Base-by-base conservation (phyloP, 2,113 vertebrate species). In the Epinephelus lanceolatus region DNA sequence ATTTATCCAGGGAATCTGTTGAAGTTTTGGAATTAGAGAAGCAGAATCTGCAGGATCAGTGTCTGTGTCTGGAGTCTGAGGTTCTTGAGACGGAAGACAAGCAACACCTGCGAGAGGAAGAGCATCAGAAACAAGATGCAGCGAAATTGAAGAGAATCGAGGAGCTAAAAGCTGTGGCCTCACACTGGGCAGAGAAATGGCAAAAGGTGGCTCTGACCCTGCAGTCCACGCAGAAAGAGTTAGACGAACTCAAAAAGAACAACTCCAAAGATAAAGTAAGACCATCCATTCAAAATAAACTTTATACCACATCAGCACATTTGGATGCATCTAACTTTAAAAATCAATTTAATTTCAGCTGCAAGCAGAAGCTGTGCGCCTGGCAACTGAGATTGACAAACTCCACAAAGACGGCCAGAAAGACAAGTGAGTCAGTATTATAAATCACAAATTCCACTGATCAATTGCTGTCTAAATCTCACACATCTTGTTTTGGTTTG, bases 181-280 rank as follows among this genome's bases (percentile, higher is more conserved):
- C 85, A 45, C 91, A 95, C 55, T 95, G 95, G 96, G 94, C 90
- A 53, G 92, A 92, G 30, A 86, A 87, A 79, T 96, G 95, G 94
- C 88, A 95, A 75, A 92, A 94, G 51, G 89, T 53, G 65, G 91
- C 92, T 17, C 75, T 93, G 83, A 81, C 61, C 4, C 80, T 96
- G 70, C 93, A 93, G 76, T 82, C 76, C 62, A 92, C 91, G 75
- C 92, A 96, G 67, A 86, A 91, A 4, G 87, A 96, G 66, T 80
- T 94, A 8, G 90, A 95, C 59, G 75, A 89, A 17, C 56, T 91
- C 18, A 81, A 81, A 69, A 91, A 51, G 13, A 89, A 71, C 42
- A 73, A 67, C 30, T 65, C 70, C 13, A 71, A 40, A 59, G 61
- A 84, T 77, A 74, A 80, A 72, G 91, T 94, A 71, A 78, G 80